Evolutionary conservation across 2,797 vertebrate species (phyloP).

Genomic region (Urocyon cinereoargenteus): DNA sequence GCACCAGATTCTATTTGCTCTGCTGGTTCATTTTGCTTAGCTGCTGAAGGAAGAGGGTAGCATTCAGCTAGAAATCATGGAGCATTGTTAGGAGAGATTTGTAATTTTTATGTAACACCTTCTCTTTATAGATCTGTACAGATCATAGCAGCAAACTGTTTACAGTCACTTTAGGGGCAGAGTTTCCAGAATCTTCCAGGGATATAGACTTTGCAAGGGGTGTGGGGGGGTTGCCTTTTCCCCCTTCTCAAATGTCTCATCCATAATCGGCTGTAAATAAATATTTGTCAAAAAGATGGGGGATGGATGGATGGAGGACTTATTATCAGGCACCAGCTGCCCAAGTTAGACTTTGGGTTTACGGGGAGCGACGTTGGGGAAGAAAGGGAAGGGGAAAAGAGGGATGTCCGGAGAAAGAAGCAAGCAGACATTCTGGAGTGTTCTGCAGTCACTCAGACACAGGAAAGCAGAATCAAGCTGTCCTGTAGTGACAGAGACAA

Average conservation of each 20-base stretch:
- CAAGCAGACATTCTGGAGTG: not conserved
- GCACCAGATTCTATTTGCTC: conserved; percentile 75
- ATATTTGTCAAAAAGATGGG: conserved; percentile 61
- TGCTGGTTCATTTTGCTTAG: conserved; percentile 71
- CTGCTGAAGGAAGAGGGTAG: conserved; percentile 50
- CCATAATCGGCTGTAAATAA: conserved; percentile 37
- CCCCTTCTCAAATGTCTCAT: conserved; percentile 2
- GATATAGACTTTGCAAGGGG: not conserved
- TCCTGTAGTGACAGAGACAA: not conserved
- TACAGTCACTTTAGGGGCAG: not conserved
- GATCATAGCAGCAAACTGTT: conserved; percentile 46
- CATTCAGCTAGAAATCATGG: conserved; percentile 45
- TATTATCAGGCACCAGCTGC: not conserved
- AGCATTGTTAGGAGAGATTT: conserved; percentile 63
- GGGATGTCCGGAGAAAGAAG: not conserved
- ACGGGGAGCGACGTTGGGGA: not conserved
- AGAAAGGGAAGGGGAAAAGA: not conserved
- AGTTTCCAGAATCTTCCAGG: conserved; percentile 55
- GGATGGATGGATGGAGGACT: not conserved
- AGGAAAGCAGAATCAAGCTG: not conserved
- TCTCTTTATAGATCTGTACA: conserved; percentile 54
- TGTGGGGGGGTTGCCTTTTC: not conserved
- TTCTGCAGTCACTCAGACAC: not conserved
- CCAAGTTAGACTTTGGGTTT: conserved; percentile 10
- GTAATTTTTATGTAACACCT: conserved; percentile 70